Conservation (phyloP, 2,113 vertebrate species). For the Pao palembangensis region DNA sequence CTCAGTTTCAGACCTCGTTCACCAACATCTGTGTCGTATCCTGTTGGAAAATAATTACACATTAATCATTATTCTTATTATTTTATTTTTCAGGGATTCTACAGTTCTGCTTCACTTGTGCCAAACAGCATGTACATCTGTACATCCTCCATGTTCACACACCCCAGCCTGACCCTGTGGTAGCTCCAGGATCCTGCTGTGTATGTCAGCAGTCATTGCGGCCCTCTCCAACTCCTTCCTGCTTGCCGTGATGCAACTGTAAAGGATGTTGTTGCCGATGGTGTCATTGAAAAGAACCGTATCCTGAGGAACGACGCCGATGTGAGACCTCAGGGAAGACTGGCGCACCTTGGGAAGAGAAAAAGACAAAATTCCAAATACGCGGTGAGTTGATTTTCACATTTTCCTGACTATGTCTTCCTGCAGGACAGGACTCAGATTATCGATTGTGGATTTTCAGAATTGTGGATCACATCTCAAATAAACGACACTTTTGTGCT, state of each 20-base stretch:
- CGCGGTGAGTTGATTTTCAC: background rate
- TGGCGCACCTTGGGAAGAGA: constrained; percentile 78
- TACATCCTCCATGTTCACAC: background rate
- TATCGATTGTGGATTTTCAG: background rate
- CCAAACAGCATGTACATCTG: background rate
- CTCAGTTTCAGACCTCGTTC: constrained; percentile 90
- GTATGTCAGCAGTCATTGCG: constrained; percentile 84
- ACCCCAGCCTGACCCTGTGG: constrained; percentile 75
- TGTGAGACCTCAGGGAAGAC: constrained; percentile 79
- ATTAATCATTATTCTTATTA: background rate
- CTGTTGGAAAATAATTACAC: constrained; percentile 56
- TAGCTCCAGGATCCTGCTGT: constrained; percentile 79
- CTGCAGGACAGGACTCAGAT: background rate
- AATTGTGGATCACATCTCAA: background rate
- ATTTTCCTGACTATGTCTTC: background rate
- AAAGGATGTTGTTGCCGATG: constrained; percentile 87
- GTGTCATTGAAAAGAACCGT: constrained; percentile 89
- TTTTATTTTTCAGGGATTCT: too few species aligned
- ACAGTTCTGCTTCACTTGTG: background rate
- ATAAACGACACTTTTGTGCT: background rate
- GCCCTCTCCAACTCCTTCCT: constrained; percentile 82
- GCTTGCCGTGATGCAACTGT: constrained; percentile 78
- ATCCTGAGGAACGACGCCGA: constrained; percentile 90
- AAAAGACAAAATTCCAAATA: background rate
- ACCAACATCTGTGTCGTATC: constrained; percentile 85